A percentile compares a stretch with the other conserved stretches of the same genome.
Evolutionary conservation across 2,888 invertebrate species (phyloP).

Genomic region (Amiota mariae): DNA sequence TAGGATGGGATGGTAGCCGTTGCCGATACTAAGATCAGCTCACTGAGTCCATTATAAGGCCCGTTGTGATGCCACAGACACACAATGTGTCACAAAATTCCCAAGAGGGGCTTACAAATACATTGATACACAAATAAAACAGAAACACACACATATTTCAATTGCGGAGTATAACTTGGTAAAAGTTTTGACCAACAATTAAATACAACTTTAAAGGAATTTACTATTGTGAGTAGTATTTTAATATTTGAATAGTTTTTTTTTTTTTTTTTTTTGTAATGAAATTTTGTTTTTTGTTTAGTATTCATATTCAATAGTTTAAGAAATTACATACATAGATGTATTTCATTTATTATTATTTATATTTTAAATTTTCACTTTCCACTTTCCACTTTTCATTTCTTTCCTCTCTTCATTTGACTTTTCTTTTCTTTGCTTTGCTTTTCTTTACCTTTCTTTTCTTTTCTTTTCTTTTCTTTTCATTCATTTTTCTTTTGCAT

Average conservation of each 20-base stretch:
- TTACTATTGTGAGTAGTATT: no score
- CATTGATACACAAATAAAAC: not conserved
- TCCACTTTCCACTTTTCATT: not conserved
- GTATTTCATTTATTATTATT: no score
- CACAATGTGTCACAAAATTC: no score
- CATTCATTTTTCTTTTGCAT: not conserved
- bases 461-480: slow-evolving; percentile 4
- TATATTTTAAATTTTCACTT: no score
- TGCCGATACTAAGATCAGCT: not conserved
- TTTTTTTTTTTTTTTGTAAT: not conserved
- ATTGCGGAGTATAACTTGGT: slow-evolving; percentile 14
- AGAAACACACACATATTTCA: slow-evolving; percentile 5
- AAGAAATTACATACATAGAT: no score
- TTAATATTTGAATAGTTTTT: not conserved
- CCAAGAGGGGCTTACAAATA: no score
- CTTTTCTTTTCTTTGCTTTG: not conserved
- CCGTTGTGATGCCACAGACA: no score
- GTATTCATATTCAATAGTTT: not conserved
- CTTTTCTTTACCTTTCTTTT: slow-evolving; percentile 1
- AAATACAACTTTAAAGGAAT: not conserved
- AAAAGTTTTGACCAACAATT: not conserved
- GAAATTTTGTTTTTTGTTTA: not conserved
- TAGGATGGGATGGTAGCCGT: no score
- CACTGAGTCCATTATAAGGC: no score
- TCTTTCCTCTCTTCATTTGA: not conserved